Conservation (phyloP, 1,140 invertebrate genomes). For the Drosophila ficusphila region DNA sequence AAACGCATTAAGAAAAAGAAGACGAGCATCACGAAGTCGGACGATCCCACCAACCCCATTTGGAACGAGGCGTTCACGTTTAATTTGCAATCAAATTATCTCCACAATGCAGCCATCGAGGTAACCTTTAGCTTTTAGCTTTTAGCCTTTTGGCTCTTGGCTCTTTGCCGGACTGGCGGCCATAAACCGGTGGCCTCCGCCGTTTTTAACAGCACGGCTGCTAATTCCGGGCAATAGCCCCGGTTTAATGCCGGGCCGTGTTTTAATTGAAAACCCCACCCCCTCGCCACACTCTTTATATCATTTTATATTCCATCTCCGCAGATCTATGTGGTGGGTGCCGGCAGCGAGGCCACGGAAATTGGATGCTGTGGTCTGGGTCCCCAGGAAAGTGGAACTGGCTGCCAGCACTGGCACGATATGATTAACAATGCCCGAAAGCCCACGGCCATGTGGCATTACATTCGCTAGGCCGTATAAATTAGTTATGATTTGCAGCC, state of each 20-base stretch:
- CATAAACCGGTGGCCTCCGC: slow-evolving; percentile 11
- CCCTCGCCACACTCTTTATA: neutral
- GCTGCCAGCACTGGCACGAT: slow-evolving; percentile 91
- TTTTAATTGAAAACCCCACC: slow-evolving; percentile 48
- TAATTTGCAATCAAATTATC: slow-evolving; percentile 90
- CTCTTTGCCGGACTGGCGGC: neutral
- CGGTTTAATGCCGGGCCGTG: slow-evolving; percentile 34
- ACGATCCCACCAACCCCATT: slow-evolving; percentile 94
- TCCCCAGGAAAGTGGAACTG: slow-evolving; percentile 87
- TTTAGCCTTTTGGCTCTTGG: neutral
- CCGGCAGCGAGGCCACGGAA: slow-evolving; percentile 86
- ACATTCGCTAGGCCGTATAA: slow-evolving; percentile 86
- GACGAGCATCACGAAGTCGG: slow-evolving; percentile 94
- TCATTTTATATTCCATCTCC: neutral
- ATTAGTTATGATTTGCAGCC: slow-evolving; percentile 5
- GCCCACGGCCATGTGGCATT: slow-evolving; percentile 93
- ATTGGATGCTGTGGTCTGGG: slow-evolving; percentile 89
- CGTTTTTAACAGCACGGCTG: slow-evolving; percentile 33
- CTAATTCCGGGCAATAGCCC: slow-evolving; percentile 33
- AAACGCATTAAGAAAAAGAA: slow-evolving; percentile 95
- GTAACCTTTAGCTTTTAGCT: slow-evolving; percentile 83
- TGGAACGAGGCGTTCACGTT: slow-evolving; percentile 98
- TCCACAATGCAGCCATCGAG: slow-evolving; percentile 90
- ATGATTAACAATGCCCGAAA: slow-evolving; percentile 93
- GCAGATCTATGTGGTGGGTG: slow-evolving; percentile 85